Evolutionary conservation across 2,888 invertebrate species (phyloP).

Genomic region (Calameuta filiformis): DNA sequence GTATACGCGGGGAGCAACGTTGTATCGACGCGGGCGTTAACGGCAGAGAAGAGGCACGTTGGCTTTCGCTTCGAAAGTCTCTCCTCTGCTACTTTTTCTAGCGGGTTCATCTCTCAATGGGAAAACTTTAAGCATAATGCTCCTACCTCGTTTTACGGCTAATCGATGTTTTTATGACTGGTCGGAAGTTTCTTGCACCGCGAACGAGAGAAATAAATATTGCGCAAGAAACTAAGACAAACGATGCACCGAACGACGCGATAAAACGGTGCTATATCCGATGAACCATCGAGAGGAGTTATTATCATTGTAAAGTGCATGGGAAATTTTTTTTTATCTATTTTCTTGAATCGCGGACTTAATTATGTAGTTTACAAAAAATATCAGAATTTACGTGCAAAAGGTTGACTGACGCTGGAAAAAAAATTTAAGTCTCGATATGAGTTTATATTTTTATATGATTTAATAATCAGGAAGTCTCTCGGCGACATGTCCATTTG

Average conservation of each 20-base stretch:
- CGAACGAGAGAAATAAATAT: slow-evolving; percentile 36
- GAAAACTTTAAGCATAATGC: slow-evolving; percentile 37
- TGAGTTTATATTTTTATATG: neutral
- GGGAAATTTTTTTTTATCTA: neutral
- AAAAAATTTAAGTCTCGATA: neutral
- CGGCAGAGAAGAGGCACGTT: neutral
- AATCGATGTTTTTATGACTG: slow-evolving; percentile 39
- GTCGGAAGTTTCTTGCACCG: slow-evolving; percentile 21
- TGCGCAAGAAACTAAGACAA: slow-evolving; percentile 11
- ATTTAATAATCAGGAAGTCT: neutral
- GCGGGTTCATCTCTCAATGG: slow-evolving; percentile 36
- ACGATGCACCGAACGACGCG: slow-evolving; percentile 25
- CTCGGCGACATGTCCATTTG: neutral
- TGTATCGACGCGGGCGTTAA: neutral
- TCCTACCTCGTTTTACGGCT: slow-evolving; percentile 38
- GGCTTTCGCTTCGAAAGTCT: slow-evolving; percentile 2
- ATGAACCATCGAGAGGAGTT: neutral
- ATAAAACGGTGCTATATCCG: slow-evolving; percentile 8
- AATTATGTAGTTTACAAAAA: neutral
- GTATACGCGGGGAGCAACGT: neutral
- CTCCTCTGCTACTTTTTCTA: slow-evolving; percentile 30
- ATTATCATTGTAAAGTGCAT: neutral
- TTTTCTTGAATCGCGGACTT: neutral
- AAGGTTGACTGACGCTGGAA: neutral
- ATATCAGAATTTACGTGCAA: neutral